Evolutionary conservation across 1,140 invertebrate genomes (phyloP).

Genomic region (Zaprionus kolodkinae): DNA sequence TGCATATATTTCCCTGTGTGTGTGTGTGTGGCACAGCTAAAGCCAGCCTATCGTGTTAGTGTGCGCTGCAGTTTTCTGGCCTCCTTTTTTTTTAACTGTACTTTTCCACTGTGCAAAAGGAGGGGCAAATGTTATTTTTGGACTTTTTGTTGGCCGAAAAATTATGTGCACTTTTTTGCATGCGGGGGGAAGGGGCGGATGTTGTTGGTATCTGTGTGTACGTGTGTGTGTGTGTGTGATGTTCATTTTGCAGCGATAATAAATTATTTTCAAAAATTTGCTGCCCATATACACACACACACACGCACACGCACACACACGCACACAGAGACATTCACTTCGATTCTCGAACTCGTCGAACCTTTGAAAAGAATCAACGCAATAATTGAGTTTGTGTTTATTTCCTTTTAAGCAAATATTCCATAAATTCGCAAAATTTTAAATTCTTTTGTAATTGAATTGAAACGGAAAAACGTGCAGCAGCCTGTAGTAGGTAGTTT

Average conservation of each 20-base stretch:
- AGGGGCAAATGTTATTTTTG: slow-evolving; percentile 46
- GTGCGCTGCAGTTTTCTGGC: slow-evolving; percentile 55
- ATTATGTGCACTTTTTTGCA: slow-evolving; percentile 64
- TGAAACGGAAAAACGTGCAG: slow-evolving; percentile 5
- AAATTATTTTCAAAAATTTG: slow-evolving; percentile 63
- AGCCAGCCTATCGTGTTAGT: slow-evolving; percentile 79
- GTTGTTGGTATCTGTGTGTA: background rate
- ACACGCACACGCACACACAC: background rate
- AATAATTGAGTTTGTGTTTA: slow-evolving; percentile 2
- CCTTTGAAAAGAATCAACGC: slow-evolving; percentile 17
- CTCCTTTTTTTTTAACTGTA: slow-evolving; percentile 23
- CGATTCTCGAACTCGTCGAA: background rate
- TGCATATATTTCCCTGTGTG: slow-evolving; percentile 13
- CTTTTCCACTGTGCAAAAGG: slow-evolving; percentile 27
- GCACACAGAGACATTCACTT: background rate
- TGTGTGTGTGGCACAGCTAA: slow-evolving; percentile 37
- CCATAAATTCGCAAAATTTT: slow-evolving; percentile 31
- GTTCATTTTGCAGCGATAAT: slow-evolving; percentile 16
- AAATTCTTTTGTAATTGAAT: slow-evolving; percentile 42
- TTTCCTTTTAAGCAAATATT: background rate
- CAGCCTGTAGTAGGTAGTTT: background rate
- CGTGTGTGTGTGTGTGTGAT: slow-evolving; percentile 8
- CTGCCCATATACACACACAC: background rate
- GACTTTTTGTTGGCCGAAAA: slow-evolving; percentile 57
- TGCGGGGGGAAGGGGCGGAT: background rate